Evolutionary conservation across 2,113 vertebrate genomes (phyloP).

Genomic region (Mugil cephalus): DNA sequence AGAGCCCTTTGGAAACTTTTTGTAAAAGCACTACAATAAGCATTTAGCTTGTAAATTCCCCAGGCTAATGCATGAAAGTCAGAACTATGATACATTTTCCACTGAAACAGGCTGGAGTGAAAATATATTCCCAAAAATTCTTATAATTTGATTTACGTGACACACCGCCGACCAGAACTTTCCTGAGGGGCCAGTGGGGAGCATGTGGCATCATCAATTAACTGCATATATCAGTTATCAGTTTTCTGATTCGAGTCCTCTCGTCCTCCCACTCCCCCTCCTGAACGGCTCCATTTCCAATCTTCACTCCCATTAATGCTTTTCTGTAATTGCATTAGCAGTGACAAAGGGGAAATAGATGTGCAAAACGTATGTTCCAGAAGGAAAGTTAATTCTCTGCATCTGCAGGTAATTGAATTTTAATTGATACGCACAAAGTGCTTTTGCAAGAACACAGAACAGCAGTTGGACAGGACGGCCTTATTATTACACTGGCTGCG

Average conservation of each 20-base stretch:
- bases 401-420: slow-evolving; percentile 70
- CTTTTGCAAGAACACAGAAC: slow-evolving; percentile 17
- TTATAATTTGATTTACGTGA: slow-evolving; percentile 26
- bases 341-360: slow-evolving; percentile 65
- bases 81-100: slow-evolving; percentile 16
- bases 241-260: slow-evolving; percentile 47
- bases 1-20: slow-evolving; percentile 37
- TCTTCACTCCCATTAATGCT: slow-evolving; percentile 63
- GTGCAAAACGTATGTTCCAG: slow-evolving; percentile 60
- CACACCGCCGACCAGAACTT: background rate
- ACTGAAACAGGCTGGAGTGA: slow-evolving; percentile 15
- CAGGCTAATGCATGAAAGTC: slow-evolving; percentile 22
- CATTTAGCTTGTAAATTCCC: slow-evolving; percentile 28
- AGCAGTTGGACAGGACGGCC: slow-evolving; percentile 1
- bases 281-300: slow-evolving; percentile 46
- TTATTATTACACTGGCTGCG: slow-evolving; percentile 37
- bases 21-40: slow-evolving; percentile 32
- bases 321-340: slow-evolving; percentile 68
- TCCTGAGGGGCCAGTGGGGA: slow-evolving; percentile 3
- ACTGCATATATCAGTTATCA: slow-evolving; percentile 58
- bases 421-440: slow-evolving; percentile 63
- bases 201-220: slow-evolving; percentile 44
- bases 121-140: slow-evolving; percentile 22
- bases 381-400: slow-evolving; percentile 57
- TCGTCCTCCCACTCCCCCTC: slow-evolving; percentile 9